Evolutionary conservation across 2,797 vertebrate genomes (phyloP), one percentile per base, ranked within the genome.

Genomic region (Erethizon dorsatum): DNA sequence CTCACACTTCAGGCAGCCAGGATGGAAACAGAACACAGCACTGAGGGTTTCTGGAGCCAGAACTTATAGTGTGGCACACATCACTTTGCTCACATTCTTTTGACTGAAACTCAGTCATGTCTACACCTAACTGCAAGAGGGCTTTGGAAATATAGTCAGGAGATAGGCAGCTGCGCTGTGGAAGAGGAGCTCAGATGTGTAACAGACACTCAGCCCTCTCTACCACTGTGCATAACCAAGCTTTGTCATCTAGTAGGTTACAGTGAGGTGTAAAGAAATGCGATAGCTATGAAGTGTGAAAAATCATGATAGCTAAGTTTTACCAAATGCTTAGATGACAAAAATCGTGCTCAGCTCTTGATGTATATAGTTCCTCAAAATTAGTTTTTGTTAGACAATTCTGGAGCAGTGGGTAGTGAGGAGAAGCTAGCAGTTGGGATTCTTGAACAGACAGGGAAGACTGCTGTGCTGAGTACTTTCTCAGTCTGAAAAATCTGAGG

Each of bases 181-280:
- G 54, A 88, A 75, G 33, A 33, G 54, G 17, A 26, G 12, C 2
- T 15, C 1, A 8, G 17, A 28, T 26, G 22, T 1, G 37, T 50
- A 8, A 52, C 0, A n/a, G 7, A 15, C 9, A 0, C 5, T 7
- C 50, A 33, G 31, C 18, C 15, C 3, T 2, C 59, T 54, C 28
- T 50, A 61, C 22, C 41, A 31, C 10, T 47, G 41, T 41, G 54
- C 33, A 45, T 6, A 83, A 5, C 20, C 69, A 73, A 45, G 26
- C 50, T 90, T 37, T 18, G 5, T 63, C 54, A 37, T 31, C 33
- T 3, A 67, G 15, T 54, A 15, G 12, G 50, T 41, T 73, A 31
- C 50, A 17, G 14, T 9, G 6, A 88, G 9, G 14, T 56, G 0
- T 13, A 88, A 87, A 57, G 22, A 83, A 85, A 90, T 18, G 59